Percentiles rank a stretch among this genome's conserved stretches.
Conservation (phyloP, 1,140 invertebrate species). For the Orius insidiosus region DNA sequence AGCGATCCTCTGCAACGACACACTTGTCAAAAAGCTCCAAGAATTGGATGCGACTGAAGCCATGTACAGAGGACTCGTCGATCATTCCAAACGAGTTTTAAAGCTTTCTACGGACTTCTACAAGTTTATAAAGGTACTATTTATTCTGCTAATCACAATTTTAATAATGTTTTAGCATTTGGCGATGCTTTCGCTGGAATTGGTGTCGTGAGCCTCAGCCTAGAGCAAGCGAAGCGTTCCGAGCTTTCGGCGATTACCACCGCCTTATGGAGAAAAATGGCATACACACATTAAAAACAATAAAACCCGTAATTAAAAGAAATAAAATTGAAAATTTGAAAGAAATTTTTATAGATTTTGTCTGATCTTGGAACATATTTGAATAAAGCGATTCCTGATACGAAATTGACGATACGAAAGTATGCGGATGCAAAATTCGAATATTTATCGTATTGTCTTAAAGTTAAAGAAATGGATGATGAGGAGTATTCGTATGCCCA, state of each 20-base stretch:
- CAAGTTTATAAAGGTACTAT: conserved; percentile 53
- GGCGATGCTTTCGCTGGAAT: conserved; percentile 89
- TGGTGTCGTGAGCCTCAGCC: conserved; percentile 91
- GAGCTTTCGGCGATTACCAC: conserved; percentile 88
- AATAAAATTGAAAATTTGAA: too few relatives aligned
- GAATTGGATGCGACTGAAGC: conserved; percentile 80
- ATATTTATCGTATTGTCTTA: conserved; percentile 94
- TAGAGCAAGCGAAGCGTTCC: conserved; percentile 86
- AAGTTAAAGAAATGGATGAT: conserved; percentile 96
- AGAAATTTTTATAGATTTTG: conserved; percentile 56
- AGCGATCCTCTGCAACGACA: conserved; percentile 96
- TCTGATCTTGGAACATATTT: conserved; percentile 89
- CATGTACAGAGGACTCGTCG: conserved; percentile 80
- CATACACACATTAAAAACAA: conserved; percentile 70
- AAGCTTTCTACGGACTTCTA: conserved; percentile 51
- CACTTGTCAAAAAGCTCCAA: conserved; percentile 84
- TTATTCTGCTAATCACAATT: too few relatives aligned
- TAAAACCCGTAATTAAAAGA: conserved; percentile 78
- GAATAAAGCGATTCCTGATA: conserved; percentile 95
- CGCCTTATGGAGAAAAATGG: conserved; percentile 83
- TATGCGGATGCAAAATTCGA: conserved; percentile 97
- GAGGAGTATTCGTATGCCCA: conserved; percentile 89
- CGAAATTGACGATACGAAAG: conserved; percentile 89
- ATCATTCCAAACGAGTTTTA: conserved; percentile 66
- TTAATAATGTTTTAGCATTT: too few relatives aligned